Evolutionary conservation across 2,113 vertebrate species (phyloP).

Genomic region (Gymnogyps californianus): DNA sequence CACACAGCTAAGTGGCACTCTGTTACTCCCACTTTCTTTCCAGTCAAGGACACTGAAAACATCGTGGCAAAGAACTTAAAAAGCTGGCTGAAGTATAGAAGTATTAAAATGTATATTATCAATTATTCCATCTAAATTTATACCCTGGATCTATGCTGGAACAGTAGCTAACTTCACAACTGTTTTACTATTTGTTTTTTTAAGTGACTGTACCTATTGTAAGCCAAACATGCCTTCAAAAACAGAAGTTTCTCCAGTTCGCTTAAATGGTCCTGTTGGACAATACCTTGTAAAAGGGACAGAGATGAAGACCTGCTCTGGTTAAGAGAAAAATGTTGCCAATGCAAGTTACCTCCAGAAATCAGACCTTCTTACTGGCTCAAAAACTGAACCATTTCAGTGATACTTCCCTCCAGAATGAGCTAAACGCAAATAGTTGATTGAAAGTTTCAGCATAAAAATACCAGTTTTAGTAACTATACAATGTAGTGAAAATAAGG

Average conservation of each 20-base stretch:
- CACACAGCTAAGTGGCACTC: not conserved
- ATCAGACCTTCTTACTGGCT: not conserved
- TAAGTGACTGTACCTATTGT: not conserved
- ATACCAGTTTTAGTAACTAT: not conserved
- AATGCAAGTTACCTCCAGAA: not conserved
- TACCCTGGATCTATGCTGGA: not conserved
- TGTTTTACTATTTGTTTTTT: not conserved
- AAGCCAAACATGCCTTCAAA: not conserved
- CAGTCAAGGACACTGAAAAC: not conserved
- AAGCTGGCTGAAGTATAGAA: not conserved
- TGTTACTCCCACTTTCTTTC: not conserved
- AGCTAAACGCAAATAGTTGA: not conserved
- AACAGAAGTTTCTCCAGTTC: not conserved
- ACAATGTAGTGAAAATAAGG: not conserved
- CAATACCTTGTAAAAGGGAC: not conserved
- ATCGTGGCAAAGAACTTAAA: not conserved
- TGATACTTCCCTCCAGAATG: not conserved
- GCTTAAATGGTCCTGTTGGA: not conserved
- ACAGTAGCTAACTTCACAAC: not conserved
- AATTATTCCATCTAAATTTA: not conserved
- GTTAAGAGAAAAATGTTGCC: not conserved
- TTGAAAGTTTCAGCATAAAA: not conserved
- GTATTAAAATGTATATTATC: not conserved
- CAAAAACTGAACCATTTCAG: not conserved
- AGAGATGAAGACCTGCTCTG: not conserved